These are phyloP conservation scores for Dusona sp. DNA, from an alignment of 2,888 invertebrate genomes.

Conservation along the genomic window DNA sequence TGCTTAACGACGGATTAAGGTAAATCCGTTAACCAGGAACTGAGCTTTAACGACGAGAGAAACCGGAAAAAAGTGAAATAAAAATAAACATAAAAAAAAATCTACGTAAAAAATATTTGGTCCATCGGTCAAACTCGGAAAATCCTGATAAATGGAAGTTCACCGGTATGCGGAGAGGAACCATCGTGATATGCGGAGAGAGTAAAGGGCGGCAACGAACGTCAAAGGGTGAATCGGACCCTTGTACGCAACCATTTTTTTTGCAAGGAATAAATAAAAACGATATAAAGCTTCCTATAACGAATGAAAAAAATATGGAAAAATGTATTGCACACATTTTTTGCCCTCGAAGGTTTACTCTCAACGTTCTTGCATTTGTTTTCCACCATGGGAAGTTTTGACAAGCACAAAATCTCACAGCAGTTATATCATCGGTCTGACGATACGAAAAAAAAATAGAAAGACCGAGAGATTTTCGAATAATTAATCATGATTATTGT, in stretches of 20 bases:
- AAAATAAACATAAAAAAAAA: conserved; percentile 55
- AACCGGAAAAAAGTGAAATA: conserved; percentile 9
- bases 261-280: conserved; percentile 43
- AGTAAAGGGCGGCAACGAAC: conserved; percentile 42
- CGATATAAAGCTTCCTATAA: conserved; percentile 1
- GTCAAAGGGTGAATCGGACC: conserved; percentile 63
- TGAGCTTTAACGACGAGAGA: conserved; percentile 14
- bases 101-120: conserved; percentile 60
- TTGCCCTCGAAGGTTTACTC: neutral
- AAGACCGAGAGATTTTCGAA: neutral
- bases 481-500: neutral
- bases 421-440: neutral
- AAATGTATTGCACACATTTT: conserved; percentile 7
- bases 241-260: neutral
- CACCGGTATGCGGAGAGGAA: conserved; percentile 18
- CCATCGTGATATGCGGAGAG: conserved; percentile 25
- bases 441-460: neutral
- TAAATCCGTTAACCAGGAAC: conserved; percentile 48
- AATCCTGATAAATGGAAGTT: conserved; percentile 84
- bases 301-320: conserved; percentile 31
- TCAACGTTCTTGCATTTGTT: neutral
- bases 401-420: neutral
- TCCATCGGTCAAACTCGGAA: conserved; percentile 79
- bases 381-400: neutral
- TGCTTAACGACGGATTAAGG: conserved; percentile 55